Evolutionary conservation across 2,888 invertebrate genomes (phyloP).

Genomic region (Heliconius erato): DNA sequence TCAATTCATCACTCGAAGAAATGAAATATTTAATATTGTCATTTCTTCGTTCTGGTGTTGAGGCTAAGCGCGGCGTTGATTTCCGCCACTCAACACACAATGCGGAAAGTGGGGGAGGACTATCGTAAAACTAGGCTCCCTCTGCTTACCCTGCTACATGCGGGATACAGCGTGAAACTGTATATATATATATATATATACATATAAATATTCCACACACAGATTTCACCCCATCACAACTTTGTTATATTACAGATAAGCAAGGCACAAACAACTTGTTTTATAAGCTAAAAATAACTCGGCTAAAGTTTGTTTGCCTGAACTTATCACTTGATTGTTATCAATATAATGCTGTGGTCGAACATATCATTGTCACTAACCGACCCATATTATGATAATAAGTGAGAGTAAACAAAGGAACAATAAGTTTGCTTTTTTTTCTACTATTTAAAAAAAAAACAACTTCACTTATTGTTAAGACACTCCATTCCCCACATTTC

Average conservation of each 20-base stretch:
- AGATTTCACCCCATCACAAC: background rate
- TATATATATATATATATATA: too few species aligned
- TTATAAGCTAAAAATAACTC: constrained; percentile 21
- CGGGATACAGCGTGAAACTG: too few species aligned
- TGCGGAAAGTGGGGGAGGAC: too few species aligned
- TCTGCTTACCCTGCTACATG: too few species aligned
- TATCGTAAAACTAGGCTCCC: too few species aligned
- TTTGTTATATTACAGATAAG: constrained; percentile 5
- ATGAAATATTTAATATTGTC: too few species aligned
- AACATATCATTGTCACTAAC: constrained; percentile 20
- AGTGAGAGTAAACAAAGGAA: constrained; percentile 17
- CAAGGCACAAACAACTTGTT: background rate
- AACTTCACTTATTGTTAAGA: background rate
- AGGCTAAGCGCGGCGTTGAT: too few species aligned
- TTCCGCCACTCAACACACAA: too few species aligned
- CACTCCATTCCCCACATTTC: too few species aligned
- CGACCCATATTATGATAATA: constrained; percentile 34
- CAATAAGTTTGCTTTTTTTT: background rate
- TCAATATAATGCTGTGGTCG: background rate
- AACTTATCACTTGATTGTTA: constrained; percentile 26
- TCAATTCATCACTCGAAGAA: too few species aligned
- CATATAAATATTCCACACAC: background rate
- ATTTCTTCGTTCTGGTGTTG: too few species aligned
- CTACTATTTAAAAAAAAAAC: background rate
- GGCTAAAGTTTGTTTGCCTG: background rate